Evolutionary conservation across 2,797 vertebrate genomes (phyloP), one percentile per base, ranked within the genome.

Genomic region (Cirrhinus molitorella): DNA sequence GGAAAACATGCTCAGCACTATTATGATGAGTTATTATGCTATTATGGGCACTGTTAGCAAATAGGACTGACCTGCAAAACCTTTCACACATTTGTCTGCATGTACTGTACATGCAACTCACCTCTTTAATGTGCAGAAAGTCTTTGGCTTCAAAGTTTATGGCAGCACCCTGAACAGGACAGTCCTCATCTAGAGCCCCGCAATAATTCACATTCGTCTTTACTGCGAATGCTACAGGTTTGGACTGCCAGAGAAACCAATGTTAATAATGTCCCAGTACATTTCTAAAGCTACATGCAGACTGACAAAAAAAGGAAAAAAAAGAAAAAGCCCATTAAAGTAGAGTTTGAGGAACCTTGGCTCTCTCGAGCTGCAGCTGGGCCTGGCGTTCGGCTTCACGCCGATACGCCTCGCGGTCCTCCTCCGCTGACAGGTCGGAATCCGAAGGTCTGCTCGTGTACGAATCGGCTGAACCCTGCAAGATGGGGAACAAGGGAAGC

Each of bases 131-230:
- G 94, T 99, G 98, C 93, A 99, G 95, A 94, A 99, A 99, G 94
- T 99, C 98, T 97, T 98, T 99, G 96, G 97, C 96, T 95, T 99
- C 98, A 13, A 99, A 99, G 91, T 98, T 98, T 94, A 99, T 97
- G 91, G 97, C 98, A 86, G 97, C 95, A 93, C 97, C 98, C 92
- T 98, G 98, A 92, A 99, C 96, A 1, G 98, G 98, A 92, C 97
- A 98, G 92, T 98, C 97, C 92, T 98, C 98, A 47, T 99, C 98
- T 91, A 98, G 93, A 65, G 96, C 96, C 13, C 98, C 98, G 72
- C 97, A 98, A 95, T 99, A 99, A 92, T 96, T 97, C 94, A 99
- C 97, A 94, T 98, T 99, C 25, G 98, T 99, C 93, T 97, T 96
- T 70, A 99, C 97, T 23, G 98, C 98, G 87, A 99, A 99, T 3